Evolutionary conservation across 2,113 vertebrate genomes (phyloP).

Genomic region (Toxostoma redivivum): DNA sequence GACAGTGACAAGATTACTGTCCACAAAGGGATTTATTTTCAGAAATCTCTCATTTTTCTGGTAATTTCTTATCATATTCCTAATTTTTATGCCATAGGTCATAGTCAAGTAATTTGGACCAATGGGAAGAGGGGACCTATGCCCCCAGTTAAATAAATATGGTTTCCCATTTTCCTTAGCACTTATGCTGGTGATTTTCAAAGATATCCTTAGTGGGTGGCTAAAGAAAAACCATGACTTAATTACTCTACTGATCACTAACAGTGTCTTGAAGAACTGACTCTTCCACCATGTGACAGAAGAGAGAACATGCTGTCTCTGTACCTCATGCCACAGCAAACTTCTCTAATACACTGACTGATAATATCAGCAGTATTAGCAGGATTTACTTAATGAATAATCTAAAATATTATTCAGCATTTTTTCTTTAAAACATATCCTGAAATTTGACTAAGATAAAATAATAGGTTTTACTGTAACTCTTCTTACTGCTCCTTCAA

Average conservation of each 20-base stretch:
- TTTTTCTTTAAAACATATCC: background rate
- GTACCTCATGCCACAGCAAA: background rate
- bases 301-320: background rate
- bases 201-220: background rate
- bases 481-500: background rate
- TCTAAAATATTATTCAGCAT: background rate
- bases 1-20: background rate
- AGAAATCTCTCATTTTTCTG: background rate
- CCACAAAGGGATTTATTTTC: background rate
- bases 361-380: background rate
- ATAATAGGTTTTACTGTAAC: background rate
- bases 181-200: background rate
- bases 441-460: background rate
- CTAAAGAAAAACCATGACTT: background rate
- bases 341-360: background rate
- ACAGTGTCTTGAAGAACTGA: background rate
- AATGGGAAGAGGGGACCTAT: background rate
- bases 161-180: background rate
- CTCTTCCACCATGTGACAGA: background rate
- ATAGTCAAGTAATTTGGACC: background rate
- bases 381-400: background rate
- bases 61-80: background rate
- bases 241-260: background rate
- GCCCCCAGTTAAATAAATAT: accelerated
- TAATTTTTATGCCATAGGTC: background rate